Evolutionary conservation across 2,888 invertebrate species (phyloP).

Genomic region (Amphiduros pacificus): DNA sequence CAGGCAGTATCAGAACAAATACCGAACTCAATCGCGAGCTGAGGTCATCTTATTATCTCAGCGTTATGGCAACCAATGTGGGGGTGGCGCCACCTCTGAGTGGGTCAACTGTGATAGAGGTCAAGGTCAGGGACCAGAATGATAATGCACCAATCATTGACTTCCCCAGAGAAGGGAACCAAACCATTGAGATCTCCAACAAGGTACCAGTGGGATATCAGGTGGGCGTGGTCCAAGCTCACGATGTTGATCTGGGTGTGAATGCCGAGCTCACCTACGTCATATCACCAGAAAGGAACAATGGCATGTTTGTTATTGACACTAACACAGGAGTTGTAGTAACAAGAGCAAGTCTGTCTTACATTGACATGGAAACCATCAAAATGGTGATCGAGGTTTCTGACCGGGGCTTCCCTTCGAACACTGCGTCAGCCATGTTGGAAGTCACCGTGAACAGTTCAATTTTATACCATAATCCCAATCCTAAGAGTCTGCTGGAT

Average conservation of each 20-base stretch:
- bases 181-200: slow-evolving; percentile 11
- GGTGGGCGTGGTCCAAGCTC: slow-evolving; percentile 9
- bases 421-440: slow-evolving; percentile 1
- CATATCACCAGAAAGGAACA: slow-evolving; percentile 1
- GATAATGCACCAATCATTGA: slow-evolving; percentile 18
- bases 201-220: slow-evolving; percentile 14
- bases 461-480: slow-evolving; percentile 3
- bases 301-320: slow-evolving; percentile 4
- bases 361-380: slow-evolving; percentile 1
- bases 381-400: slow-evolving; percentile 9
- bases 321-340: slow-evolving; percentile 6
- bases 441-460: slow-evolving; percentile 13
- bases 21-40: slow-evolving; percentile 16
- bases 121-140: slow-evolving; percentile 16
- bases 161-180: slow-evolving; percentile 15
- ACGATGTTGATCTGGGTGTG: slow-evolving; percentile 10
- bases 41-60: slow-evolving; percentile 5
- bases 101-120: slow-evolving; percentile 3
- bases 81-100: slow-evolving; percentile 2
- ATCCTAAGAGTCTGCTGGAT: neutral
- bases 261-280: slow-evolving; percentile 10
- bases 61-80: slow-evolving; percentile 8
- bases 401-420: slow-evolving; percentile 8
- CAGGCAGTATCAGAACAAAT: slow-evolving; percentile 13
- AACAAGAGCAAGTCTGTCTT: neutral